Evolutionary conservation across 1,140 invertebrate genomes (phyloP).

Genomic region (Dendrolimus punctatus): DNA sequence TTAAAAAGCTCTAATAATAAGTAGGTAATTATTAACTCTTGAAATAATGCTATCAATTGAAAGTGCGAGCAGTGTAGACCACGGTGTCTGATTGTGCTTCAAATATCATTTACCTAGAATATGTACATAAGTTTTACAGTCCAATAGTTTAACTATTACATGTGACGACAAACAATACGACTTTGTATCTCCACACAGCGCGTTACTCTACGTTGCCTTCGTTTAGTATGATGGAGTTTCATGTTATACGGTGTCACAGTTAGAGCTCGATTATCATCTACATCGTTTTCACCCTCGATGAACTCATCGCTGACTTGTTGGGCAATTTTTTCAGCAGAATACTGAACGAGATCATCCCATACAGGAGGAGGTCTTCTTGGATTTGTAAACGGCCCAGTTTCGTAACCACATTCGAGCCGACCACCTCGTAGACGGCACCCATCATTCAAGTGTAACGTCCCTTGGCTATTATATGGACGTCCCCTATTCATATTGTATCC

Average conservation of each 20-base stretch:
- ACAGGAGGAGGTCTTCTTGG: conserved; percentile 37
- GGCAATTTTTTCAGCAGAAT: too few species aligned
- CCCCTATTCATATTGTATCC: conserved; percentile 49
- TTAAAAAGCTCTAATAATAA: too few species aligned
- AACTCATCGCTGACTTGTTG: too few species aligned
- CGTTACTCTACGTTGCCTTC: conserved; percentile 15
- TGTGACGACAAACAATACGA: conserved; percentile 33
- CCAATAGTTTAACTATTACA: conserved; percentile 1
- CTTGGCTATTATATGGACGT: conserved; percentile 13
- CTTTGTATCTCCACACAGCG: conserved; percentile 34
- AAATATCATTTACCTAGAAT: not conserved
- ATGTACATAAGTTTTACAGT: not conserved
- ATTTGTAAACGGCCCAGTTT: conserved; percentile 32
- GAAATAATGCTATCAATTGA: too few species aligned
- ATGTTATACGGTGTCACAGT: not conserved
- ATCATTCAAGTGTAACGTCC: conserved; percentile 20
- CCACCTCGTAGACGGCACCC: conserved; percentile 37
- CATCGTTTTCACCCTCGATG: too few species aligned
- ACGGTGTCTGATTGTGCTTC: too few species aligned
- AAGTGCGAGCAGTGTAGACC: too few species aligned
- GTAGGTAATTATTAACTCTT: too few species aligned
- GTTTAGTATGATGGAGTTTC: too few species aligned
- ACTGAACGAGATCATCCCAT: conserved; percentile 9
- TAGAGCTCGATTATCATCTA: too few species aligned
- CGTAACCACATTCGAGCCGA: conserved; percentile 54